Percentiles rank a stretch among this genome's conserved stretches.
Conservation (phyloP, 2,888 invertebrate species). For the Tanytarsus gracilentus region DNA sequence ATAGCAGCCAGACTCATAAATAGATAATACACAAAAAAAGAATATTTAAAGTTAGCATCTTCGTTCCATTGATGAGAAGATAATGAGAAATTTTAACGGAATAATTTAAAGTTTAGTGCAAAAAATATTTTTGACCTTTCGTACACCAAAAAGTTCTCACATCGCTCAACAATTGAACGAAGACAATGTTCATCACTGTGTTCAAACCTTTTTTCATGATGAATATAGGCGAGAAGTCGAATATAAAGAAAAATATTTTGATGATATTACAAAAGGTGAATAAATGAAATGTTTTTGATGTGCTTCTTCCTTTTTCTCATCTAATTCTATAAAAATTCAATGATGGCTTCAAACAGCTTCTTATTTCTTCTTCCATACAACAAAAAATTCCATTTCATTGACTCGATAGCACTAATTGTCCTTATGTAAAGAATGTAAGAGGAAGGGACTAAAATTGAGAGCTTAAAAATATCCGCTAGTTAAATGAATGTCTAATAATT, state of each 20-base stretch:
- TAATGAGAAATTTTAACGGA: neutral
- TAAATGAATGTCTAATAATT: constrained; percentile 28
- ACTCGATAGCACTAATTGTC: neutral
- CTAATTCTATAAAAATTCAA: no score
- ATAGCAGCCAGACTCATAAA: no score
- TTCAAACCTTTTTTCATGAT: neutral
- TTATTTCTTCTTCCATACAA: no score
- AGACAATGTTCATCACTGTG: constrained; percentile 1
- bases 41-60: no score
- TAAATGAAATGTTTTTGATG: no score
- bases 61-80: no score
- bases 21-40: neutral
- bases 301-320: no score
- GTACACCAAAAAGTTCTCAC: neutral
- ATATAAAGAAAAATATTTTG: neutral
- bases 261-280: neutral
- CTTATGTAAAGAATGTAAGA: neutral
- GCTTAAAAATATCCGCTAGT: constrained; percentile 27
- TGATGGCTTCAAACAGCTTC: no score
- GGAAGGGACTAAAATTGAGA: constrained; percentile 9
- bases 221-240: neutral
- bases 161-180: neutral
- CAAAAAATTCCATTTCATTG: no score
- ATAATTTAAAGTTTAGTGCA: neutral
- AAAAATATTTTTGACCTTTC: neutral